These are phyloP conservation scores for Vannuccia rotundouncinata DNA, from an alignment of 2,888 invertebrate species.

Conservation along the genomic window DNA sequence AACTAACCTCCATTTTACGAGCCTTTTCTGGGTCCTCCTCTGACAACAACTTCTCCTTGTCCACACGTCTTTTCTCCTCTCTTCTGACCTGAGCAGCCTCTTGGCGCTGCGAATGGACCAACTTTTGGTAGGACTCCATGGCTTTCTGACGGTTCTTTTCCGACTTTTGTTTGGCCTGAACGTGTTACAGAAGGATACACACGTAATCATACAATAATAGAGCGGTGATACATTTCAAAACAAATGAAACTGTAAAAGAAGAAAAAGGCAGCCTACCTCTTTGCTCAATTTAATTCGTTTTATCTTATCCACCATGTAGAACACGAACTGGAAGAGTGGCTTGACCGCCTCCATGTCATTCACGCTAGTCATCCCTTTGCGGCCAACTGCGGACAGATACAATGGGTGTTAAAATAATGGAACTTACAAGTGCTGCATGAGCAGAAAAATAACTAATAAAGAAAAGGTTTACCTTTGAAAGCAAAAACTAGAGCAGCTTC, in stretches of 20 bases:
- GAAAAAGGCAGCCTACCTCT: too few relatives aligned
- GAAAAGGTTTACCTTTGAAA: too few relatives aligned
- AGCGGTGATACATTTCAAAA: background rate
- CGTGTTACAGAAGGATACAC: conserved; percentile 56
- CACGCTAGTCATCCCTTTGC: conserved; percentile 42
- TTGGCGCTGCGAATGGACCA: conserved; percentile 87
- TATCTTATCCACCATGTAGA: conserved; percentile 85
- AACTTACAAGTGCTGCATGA: too few relatives aligned
- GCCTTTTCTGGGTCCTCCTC: conserved; percentile 95
- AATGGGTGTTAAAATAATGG: too few relatives aligned
- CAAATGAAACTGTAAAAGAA: too few relatives aligned
- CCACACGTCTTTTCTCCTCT: conserved; percentile 83
- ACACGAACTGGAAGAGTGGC: conserved; percentile 76
- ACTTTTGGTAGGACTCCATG: conserved; percentile 85
- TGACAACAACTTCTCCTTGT: conserved; percentile 82
- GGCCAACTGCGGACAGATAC: conserved; percentile 38
- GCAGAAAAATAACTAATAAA: too few relatives aligned
- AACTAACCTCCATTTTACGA: conserved; percentile 76
- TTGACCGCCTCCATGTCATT: conserved; percentile 68
- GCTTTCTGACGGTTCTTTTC: conserved; percentile 88
- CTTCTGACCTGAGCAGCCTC: conserved; percentile 87
- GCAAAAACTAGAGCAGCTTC: too few relatives aligned
- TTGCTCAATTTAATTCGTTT: conserved; percentile 76
- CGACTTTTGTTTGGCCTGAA: conserved; percentile 79
- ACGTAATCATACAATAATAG: background rate